These are phyloP conservation scores for Delphinapterus leucas DNA, from an alignment of 2,113 vertebrate species.

Conservation along the genomic window DNA sequence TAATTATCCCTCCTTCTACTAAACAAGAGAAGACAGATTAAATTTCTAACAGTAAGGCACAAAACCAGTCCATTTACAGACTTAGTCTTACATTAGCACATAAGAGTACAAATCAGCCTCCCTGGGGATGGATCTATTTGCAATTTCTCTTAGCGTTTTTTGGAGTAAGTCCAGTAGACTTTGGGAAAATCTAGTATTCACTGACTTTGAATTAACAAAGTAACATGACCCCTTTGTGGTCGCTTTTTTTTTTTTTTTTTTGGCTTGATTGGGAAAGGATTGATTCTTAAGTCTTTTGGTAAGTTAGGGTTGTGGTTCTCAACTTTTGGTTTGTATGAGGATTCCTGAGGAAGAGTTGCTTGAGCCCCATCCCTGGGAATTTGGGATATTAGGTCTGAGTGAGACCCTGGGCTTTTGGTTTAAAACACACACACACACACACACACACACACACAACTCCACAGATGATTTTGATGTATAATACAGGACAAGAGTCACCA, in stretches of 20 bases:
- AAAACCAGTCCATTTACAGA: slow-evolving; percentile 84
- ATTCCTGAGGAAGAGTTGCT: neutral
- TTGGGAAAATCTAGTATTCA: slow-evolving; percentile 69
- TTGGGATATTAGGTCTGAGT: neutral
- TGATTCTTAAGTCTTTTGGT: slow-evolving; percentile 9
- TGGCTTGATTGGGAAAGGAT: neutral
- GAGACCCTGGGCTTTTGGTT: neutral
- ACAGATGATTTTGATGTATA: neutral
- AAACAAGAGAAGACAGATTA: slow-evolving; percentile 81
- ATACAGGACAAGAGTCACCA: rapidly evolving
- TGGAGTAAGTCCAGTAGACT: slow-evolving; percentile 81
- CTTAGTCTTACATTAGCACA: slow-evolving; percentile 82
- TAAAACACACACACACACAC: neutral
- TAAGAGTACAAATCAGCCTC: slow-evolving; percentile 74
- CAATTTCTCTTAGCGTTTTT: slow-evolving; percentile 70
- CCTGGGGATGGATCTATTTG: slow-evolving; percentile 69
- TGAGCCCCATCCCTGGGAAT: neutral
- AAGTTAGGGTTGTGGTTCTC: slow-evolving; percentile 4
- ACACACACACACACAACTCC: no score
- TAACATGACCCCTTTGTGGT: slow-evolving; percentile 38
- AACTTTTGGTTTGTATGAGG: neutral
- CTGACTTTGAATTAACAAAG: slow-evolving; percentile 64
- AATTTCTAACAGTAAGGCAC: slow-evolving; percentile 80
- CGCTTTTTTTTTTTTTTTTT: neutral
- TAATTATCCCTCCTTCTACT: slow-evolving; percentile 78